Base-by-base conservation (phyloP, 2,113 vertebrate genomes). In the Trematomus loennbergii region DNA sequence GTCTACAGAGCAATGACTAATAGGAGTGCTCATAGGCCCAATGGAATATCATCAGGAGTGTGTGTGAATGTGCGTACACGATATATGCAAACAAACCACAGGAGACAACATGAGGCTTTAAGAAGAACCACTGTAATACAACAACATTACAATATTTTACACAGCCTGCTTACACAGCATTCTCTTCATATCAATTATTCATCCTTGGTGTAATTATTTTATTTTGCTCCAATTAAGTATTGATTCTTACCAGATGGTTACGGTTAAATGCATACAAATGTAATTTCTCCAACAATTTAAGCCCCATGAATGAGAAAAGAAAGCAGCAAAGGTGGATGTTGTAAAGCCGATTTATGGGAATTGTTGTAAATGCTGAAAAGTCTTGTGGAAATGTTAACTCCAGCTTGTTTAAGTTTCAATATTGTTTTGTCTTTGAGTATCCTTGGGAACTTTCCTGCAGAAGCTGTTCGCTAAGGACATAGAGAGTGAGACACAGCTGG, bases 21-120 rank as follows among this genome's bases (percentile, higher is more conserved):
- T 84, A 80, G 67, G 59, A 69, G 79, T n/a, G 75, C 79, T 82
- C 76, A 62, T 86, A 79, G 84, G 86, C 83, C 80, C 78, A 78
- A 29, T 82, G 72, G 64, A 84, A 72, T 86, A 82, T 75, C 78
- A 76, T 82, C 71, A 55, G 67, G 60, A 48, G 1, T 57, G n/a
- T 22, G 53, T 64, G 33, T 55, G 33, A 40, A 40, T 17, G 40
- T 1, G 16, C 11, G 46, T 16, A 25, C 8, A 17, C 2, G 29
- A 22, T 69, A 40, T 57, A 22, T 11, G 18, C 49, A 82, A 81
- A 74, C 29, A 79, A 81, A 74, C 46, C 49, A 58, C 72, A 67
- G 22, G 66, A 74, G 62, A 62, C 60, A 72, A 10, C 64, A 15
- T 60, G 78, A 53, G 64, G 77, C 54, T 74, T 64, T 74, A 29